phyloP scores from a whole-genome alignment of 2,113 vertebrate genomes.

The Benitochromis conjunctus region DNA sequence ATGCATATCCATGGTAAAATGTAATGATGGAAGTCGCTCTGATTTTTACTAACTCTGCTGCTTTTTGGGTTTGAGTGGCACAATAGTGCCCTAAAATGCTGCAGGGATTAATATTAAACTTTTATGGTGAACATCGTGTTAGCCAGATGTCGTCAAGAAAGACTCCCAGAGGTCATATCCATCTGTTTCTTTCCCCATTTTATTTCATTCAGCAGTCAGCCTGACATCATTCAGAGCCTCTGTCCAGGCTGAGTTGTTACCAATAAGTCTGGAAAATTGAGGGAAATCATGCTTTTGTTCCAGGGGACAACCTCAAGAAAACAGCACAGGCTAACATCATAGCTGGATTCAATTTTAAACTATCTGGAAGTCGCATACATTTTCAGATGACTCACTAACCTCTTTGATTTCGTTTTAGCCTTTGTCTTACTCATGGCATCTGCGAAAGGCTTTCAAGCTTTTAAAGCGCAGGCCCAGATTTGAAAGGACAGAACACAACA shows the following conservation, averaged over 20 bases:
- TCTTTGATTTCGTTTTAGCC: not conserved
- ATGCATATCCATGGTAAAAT: not conserved
- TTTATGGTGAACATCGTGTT: conserved; percentile 39
- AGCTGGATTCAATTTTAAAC: conserved; percentile 17
- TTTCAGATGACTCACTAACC: conserved; percentile 1
- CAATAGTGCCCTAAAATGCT: conserved; percentile 12
- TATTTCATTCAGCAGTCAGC: conserved; percentile 7
- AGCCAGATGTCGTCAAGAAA: conserved; percentile 45
- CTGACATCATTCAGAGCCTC: conserved; percentile 32
- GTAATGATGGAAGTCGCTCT: not conserved
- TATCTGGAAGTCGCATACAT: conserved; percentile 1
- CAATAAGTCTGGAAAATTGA: conserved; percentile 32
- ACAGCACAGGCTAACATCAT: conserved; percentile 1
- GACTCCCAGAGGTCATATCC: conserved; percentile 41
- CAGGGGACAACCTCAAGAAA: conserved; percentile 17
- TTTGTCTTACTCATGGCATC: not conserved
- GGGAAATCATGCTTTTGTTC: conserved; percentile 5
- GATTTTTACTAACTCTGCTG: conserved; percentile 14
- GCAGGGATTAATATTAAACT: conserved; percentile 44
- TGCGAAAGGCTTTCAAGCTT: not conserved
- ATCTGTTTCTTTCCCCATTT: conserved; percentile 13
- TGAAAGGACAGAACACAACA: not conserved
- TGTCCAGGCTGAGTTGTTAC: conserved; percentile 23
- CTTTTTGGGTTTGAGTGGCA: not conserved
- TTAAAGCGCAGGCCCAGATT: not conserved